Conservation (phyloP, 2,113 vertebrate genomes). For the Bettongia penicillata region DNA sequence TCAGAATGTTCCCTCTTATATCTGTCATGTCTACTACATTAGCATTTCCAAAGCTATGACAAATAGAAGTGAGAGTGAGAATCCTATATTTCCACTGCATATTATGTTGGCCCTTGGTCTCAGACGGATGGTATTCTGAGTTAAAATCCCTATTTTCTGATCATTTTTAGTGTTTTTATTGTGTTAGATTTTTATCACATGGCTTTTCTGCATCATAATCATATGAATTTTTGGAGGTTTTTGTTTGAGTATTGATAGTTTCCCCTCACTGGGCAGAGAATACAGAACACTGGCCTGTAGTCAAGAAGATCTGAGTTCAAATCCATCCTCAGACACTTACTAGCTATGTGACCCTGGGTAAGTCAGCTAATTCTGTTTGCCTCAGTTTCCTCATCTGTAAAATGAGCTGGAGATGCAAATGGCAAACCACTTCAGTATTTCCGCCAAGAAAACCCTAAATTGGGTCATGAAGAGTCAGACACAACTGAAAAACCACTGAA, state of each 20-base stretch:
- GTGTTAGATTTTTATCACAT: not conserved
- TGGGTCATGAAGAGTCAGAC: not conserved
- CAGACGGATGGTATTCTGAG: not conserved
- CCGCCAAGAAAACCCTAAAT: not conserved
- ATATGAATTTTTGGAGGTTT: not conserved
- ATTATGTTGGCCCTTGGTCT: not conserved
- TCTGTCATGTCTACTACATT: not conserved
- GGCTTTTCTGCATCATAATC: not conserved
- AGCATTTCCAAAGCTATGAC: not conserved
- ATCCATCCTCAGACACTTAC: not conserved
- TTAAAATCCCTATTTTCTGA: too few relatives aligned
- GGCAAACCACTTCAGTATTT: not conserved
- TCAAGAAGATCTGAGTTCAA: not conserved
- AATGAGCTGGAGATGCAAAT: not conserved
- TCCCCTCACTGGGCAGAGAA: not conserved
- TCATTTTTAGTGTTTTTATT: too few relatives aligned
- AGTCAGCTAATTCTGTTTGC: not conserved
- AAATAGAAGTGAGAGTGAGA: not conserved
- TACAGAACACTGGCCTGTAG: not conserved
- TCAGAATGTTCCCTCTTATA: not conserved
- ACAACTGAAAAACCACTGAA: not conserved
- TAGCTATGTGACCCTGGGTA: not conserved
- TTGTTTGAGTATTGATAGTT: not conserved
- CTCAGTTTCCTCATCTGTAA: not conserved
- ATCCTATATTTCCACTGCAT: not conserved